Percentiles rank a stretch among this genome's conserved stretches.
Conservation (phyloP, 2,113 vertebrate genomes). For the Dendrocopos noguchii region DNA sequence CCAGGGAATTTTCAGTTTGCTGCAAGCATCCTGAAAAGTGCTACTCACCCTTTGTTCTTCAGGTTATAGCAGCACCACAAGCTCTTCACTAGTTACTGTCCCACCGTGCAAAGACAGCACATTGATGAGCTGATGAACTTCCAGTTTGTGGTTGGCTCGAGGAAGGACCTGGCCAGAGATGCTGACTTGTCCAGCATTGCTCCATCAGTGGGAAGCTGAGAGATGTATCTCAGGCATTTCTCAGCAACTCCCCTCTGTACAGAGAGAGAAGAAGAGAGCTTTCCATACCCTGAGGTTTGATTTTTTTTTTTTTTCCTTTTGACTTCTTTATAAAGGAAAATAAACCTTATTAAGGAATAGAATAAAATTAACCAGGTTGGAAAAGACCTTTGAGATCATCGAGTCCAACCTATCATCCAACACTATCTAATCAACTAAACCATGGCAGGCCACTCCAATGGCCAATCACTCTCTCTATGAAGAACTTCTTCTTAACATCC, state of each 20-base stretch:
- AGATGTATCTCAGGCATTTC: not conserved
- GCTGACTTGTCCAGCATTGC: not conserved
- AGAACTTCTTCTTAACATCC: no score
- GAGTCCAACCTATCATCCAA: no score
- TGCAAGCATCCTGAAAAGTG: not conserved
- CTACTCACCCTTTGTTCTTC: not conserved
- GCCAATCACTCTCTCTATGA: no score
- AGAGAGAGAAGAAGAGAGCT: not conserved
- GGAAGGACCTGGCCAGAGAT: not conserved
- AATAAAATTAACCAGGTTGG: no score
- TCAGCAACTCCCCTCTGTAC: not conserved
- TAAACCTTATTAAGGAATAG: not conserved
- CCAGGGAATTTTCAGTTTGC: not conserved
- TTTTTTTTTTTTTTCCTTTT: not conserved
- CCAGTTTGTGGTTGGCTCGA: not conserved
- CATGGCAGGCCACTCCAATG: no score
- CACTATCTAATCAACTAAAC: no score
- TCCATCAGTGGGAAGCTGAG: not conserved
- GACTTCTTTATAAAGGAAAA: not conserved
- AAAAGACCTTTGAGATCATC: no score
- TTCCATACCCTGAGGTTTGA: not conserved
- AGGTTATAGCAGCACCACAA: not conserved
- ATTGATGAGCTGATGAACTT: not conserved
- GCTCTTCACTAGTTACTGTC: not conserved
- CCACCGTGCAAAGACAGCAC: rapidly evolving